phyloP scores from a whole-genome alignment of 2,113 vertebrate species.

The Hassar affinis region DNA sequence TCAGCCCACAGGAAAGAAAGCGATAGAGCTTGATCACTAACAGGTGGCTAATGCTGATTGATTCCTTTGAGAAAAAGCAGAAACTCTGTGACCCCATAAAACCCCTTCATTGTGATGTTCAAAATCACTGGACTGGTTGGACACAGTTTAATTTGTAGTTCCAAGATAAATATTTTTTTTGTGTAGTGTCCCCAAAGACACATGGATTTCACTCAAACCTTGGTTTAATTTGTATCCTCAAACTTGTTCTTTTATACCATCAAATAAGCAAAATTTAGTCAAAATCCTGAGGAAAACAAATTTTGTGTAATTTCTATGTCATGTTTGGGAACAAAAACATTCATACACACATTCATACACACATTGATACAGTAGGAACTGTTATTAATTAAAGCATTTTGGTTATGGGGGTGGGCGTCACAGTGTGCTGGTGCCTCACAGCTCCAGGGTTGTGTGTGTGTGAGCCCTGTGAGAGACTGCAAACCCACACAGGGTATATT shows the following conservation, averaged over 20 bases:
- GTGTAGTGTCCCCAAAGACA: neutral
- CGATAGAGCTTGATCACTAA: slow-evolving; percentile 44
- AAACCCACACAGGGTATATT: neutral
- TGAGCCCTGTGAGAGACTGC: neutral
- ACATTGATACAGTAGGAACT: neutral
- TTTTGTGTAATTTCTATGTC: neutral
- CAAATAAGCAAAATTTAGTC: neutral
- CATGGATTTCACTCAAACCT: neutral
- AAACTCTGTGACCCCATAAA: slow-evolving; percentile 36
- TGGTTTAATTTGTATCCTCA: neutral
- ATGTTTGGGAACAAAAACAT: neutral
- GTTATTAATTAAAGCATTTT: neutral
- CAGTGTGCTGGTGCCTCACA: neutral
- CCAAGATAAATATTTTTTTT: neutral
- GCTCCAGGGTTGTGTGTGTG: neutral
- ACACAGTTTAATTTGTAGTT: neutral
- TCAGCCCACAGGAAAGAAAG: slow-evolving; percentile 24
- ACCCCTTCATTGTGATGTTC: slow-evolving; percentile 9
- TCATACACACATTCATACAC: neutral
- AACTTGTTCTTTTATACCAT: neutral
- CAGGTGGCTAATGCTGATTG: slow-evolving; percentile 59
- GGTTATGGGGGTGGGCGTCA: neutral
- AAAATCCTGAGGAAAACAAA: neutral
- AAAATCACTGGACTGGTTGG: slow-evolving; percentile 9
- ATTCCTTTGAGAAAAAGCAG: slow-evolving; percentile 24